phyloP scores from a whole-genome alignment of 2,797 vertebrate species.

The Clarias pachynema region DNA sequence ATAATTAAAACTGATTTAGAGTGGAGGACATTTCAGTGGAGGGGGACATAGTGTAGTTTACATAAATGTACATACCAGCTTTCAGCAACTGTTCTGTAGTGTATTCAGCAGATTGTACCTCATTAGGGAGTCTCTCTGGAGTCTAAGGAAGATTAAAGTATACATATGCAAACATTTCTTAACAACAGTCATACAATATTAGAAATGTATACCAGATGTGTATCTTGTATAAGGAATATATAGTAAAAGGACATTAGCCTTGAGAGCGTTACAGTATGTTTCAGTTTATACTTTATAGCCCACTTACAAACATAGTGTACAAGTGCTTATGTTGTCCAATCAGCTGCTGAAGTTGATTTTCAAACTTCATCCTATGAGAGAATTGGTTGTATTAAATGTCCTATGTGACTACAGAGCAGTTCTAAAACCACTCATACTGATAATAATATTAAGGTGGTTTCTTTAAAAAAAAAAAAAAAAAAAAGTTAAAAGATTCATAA shows the following conservation, averaged over 20 bases:
- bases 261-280: not conserved
- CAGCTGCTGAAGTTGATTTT: conserved; percentile 74
- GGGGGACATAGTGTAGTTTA: not conserved
- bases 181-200: not conserved
- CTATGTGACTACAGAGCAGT: not conserved
- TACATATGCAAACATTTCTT: not conserved
- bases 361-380: conserved; percentile 74
- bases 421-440: not conserved
- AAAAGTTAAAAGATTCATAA: not conserved
- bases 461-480: not conserved
- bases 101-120: conserved; percentile 66
- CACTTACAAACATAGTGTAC: conserved; percentile 72
- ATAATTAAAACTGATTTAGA: not conserved
- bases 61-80: conserved; percentile 63
- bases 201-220: not conserved
- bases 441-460: not conserved
- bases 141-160: conserved; percentile 53
- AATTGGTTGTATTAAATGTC: not conserved
- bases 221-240: not conserved
- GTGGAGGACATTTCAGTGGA: too few relatives aligned
- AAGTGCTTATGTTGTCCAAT: conserved; percentile 76
- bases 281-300: not conserved
- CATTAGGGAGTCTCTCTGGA: conserved; percentile 68
- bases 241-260: not conserved
- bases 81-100: conserved; percentile 67